Evolutionary conservation across 2,888 invertebrate genomes (phyloP).

Genomic region (Drosophila ustulata): DNA sequence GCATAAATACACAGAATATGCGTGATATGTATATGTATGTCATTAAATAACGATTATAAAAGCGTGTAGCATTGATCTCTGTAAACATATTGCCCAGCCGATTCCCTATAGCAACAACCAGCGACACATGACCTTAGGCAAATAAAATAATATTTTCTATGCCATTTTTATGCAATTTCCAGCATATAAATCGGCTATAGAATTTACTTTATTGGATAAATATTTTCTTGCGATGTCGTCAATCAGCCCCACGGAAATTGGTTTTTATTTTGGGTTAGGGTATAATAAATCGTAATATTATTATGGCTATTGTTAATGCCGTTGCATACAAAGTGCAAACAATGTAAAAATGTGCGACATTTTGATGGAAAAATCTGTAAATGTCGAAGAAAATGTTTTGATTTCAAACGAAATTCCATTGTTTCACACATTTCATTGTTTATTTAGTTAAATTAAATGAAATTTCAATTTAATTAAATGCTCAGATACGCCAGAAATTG

Average conservation of each 20-base stretch:
- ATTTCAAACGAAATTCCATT: conserved; percentile 37
- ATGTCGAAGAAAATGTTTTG: conserved; percentile 48
- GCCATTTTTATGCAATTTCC: background rate
- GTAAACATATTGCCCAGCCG: background rate
- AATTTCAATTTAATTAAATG: conserved; percentile 67
- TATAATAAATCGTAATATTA: conserved; percentile 23
- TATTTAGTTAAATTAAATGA: conserved; percentile 65
- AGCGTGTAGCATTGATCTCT: conserved; percentile 22
- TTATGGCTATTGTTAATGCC: conserved; percentile 11
- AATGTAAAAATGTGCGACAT: conserved; percentile 21
- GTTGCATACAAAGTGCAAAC: conserved; percentile 14
- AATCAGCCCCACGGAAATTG: background rate
- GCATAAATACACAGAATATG: conserved; percentile 45
- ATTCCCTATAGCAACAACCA: background rate
- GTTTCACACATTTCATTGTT: conserved; percentile 38
- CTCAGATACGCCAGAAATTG: conserved; percentile 10
- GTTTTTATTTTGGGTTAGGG: background rate
- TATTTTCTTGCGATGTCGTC: background rate
- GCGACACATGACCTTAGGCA: background rate
- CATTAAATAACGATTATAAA: conserved; percentile 63
- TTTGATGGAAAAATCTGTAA: conserved; percentile 16
- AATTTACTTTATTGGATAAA: too few species aligned
- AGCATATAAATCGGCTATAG: too few species aligned
- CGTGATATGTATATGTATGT: conserved; percentile 17
- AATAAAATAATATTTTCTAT: background rate